These are phyloP conservation scores for Eledone cirrhosa DNA, from an alignment of 2,888 invertebrate species.

Conservation along the genomic window DNA sequence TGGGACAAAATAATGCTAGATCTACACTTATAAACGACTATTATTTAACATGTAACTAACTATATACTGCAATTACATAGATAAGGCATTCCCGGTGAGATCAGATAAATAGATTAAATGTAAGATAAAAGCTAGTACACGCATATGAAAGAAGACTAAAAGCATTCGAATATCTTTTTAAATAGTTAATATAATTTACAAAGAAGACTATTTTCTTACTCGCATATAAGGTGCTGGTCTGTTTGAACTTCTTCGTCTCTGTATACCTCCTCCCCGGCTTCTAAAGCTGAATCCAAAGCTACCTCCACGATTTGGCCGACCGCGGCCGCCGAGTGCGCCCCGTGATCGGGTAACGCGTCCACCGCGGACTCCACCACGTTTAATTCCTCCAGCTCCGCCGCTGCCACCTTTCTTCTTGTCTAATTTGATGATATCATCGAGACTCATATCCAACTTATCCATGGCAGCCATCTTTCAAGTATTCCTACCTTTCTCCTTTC, in stretches of 20 bases:
- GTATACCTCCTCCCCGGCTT: slow-evolving; percentile 66
- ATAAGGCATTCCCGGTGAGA: too few relatives aligned
- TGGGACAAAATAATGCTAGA: too few relatives aligned
- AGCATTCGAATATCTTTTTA: too few relatives aligned
- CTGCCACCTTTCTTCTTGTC: slow-evolving; percentile 75
- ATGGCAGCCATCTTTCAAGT: slow-evolving; percentile 65
- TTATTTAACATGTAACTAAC: too few relatives aligned
- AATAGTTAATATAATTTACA: too few relatives aligned
- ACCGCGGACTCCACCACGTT: slow-evolving; percentile 64
- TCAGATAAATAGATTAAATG: too few relatives aligned
- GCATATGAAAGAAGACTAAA: too few relatives aligned
- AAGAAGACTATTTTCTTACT: slow-evolving; percentile 70
- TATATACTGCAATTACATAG: too few relatives aligned
- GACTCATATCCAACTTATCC: slow-evolving; percentile 95
- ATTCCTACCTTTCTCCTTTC: too few relatives aligned
- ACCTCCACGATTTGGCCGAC: slow-evolving; percentile 59
- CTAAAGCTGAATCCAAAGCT: slow-evolving; percentile 57
- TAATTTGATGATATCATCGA: slow-evolving; percentile 92
- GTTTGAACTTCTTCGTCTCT: slow-evolving; percentile 70
- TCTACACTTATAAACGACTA: too few relatives aligned
- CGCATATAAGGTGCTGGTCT: slow-evolving; percentile 71
- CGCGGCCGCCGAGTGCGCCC: slow-evolving; percentile 64
- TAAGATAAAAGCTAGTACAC: too few relatives aligned
- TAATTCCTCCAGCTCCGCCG: slow-evolving; percentile 71
- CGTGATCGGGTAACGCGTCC: slow-evolving; percentile 63